A percentile compares a stretch with the other conserved stretches of the same genome.
phyloP scores from a whole-genome alignment of 1,140 invertebrate genomes.

The Papilio glaucus region DNA sequence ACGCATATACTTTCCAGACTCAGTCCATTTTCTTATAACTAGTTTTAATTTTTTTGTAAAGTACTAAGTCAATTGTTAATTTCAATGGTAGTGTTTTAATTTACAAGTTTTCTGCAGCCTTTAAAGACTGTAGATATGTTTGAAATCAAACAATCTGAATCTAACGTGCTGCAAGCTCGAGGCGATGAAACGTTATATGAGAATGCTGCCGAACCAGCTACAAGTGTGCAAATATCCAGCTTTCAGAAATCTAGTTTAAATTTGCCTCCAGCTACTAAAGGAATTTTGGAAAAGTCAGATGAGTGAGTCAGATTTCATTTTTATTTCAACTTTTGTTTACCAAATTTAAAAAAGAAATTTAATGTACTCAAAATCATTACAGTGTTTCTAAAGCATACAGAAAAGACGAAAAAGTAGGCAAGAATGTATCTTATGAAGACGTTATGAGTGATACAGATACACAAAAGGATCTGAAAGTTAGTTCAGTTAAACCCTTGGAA shows the following conservation, averaged over 20 bases:
- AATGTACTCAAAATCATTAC: neutral
- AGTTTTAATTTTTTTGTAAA: too few species aligned
- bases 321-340: neutral
- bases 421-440: constrained; percentile 13
- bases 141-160: neutral
- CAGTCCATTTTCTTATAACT: too few species aligned
- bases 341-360: too few species aligned
- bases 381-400: neutral
- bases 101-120: neutral
- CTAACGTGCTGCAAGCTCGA: neutral
- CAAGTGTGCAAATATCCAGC: constrained; percentile 1
- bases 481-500: neutral
- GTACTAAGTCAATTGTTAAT: neutral
- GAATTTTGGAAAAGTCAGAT: constrained; percentile 2
- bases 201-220: neutral
- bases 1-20: too few species aligned
- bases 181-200: neutral
- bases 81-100: neutral
- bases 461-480: neutral
- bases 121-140: neutral
- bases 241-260: constrained; percentile 2
- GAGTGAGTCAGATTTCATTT: neutral
- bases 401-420: constrained; percentile 16
- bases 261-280: neutral
- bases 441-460: neutral